Evolutionary conservation across 1,140 invertebrate genomes (phyloP).

Genomic region (Aethina tumida): DNA sequence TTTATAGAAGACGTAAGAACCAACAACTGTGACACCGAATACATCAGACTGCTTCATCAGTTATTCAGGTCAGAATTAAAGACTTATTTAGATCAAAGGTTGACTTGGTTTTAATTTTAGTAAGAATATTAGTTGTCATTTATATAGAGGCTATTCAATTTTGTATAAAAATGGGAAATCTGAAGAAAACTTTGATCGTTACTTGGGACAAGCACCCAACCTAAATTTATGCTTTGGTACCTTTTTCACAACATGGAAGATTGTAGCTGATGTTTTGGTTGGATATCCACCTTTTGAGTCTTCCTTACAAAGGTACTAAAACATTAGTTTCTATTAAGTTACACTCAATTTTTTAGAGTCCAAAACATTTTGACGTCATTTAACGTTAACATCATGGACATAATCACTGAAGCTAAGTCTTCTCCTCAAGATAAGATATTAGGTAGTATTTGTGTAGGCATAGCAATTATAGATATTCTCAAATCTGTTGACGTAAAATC

Average conservation of each 20-base stretch:
- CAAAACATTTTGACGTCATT: constrained; percentile 4
- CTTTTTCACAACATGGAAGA: neutral
- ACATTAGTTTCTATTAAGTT: neutral
- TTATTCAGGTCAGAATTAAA: constrained; percentile 11
- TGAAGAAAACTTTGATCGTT: constrained; percentile 1
- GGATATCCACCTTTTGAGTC: constrained; percentile 1
- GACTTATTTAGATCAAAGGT: constrained; percentile 1
- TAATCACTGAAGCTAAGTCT: neutral
- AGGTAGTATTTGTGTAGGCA: neutral
- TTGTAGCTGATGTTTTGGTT: constrained; percentile 1
- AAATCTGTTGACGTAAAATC: neutral
- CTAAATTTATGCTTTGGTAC: constrained; percentile 4
- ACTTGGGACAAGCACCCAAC: neutral
- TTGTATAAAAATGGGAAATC: constrained; percentile 6
- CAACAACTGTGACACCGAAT: constrained; percentile 11
- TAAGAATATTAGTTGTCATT: constrained; percentile 2
- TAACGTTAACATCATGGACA: constrained; percentile 2
- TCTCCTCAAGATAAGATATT: neutral
- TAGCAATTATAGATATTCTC: constrained; percentile 1
- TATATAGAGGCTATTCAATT: constrained; percentile 6
- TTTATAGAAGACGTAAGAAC: constrained; percentile 9
- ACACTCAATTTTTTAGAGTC: constrained; percentile 4
- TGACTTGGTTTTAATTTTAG: constrained; percentile 1
- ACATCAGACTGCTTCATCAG: constrained; percentile 14
- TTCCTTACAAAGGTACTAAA: constrained; percentile 8